Percentiles rank a stretch among this genome's conserved stretches.
phyloP scores from a whole-genome alignment of 2,797 vertebrate species.

The Anguilla anguilla region DNA sequence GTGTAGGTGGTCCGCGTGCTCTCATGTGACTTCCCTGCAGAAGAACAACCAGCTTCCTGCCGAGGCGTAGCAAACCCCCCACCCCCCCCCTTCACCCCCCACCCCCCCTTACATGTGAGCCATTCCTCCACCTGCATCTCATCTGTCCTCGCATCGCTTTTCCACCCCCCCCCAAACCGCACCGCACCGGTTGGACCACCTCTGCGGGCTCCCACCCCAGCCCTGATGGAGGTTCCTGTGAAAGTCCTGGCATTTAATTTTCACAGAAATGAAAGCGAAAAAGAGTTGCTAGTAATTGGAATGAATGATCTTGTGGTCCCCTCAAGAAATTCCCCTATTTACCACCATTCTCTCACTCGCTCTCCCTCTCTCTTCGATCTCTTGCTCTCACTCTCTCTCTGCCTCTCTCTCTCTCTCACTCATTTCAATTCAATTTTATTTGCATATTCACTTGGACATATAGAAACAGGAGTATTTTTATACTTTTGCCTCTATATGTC shows the following conservation, averaged over 20 bases:
- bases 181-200: background rate
- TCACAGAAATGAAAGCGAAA: background rate
- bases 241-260: constrained; percentile 7
- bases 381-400: background rate
- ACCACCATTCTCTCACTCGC: background rate
- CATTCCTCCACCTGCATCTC: background rate
- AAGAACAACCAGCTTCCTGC: background rate
- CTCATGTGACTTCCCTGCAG: constrained; percentile 22
- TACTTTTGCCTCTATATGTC: background rate
- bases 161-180: background rate
- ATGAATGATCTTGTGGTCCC: background rate
- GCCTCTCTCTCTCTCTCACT: background rate
- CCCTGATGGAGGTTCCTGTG: background rate
- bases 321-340: background rate
- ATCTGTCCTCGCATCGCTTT: background rate
- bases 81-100: background rate
- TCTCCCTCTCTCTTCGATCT: background rate
- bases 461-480: background rate
- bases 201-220: background rate
- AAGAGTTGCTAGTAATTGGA: background rate
- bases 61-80: background rate
- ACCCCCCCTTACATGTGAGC: background rate
- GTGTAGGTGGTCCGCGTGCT: constrained; percentile 21
- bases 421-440: background rate
- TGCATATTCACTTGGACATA: background rate